Percentiles rank a stretch among this genome's conserved stretches.
phyloP scores from a whole-genome alignment of 2,797 vertebrate species.

The Allobates femoralis region DNA sequence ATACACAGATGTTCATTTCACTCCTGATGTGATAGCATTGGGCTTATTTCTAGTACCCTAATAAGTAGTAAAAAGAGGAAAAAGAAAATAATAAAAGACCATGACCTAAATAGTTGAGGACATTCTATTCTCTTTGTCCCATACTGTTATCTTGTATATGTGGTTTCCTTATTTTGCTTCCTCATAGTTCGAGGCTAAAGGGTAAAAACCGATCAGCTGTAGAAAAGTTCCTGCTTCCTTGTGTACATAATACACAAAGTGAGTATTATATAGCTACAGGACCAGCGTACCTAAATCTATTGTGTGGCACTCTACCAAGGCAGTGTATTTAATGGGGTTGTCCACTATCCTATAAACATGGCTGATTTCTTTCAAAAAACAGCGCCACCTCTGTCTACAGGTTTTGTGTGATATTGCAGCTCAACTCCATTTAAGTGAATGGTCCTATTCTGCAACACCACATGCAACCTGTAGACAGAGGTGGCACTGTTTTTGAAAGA shows the following conservation, averaged over 20 bases:
- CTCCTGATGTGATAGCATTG: too few relatives aligned
- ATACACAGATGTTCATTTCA: too few relatives aligned
- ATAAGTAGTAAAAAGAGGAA: not conserved
- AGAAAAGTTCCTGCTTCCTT: constrained; percentile 8
- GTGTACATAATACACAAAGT: not conserved
- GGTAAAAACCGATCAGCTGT: not conserved
- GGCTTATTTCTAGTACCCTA: too few relatives aligned
- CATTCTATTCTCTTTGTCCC: not conserved
- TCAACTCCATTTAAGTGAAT: too few relatives aligned
- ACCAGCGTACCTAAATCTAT: not conserved
- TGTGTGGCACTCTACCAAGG: not conserved
- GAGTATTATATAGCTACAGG: not conserved
- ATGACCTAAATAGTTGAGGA: not conserved
- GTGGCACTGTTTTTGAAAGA: too few relatives aligned
- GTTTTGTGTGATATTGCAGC: too few relatives aligned
- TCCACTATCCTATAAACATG: too few relatives aligned
- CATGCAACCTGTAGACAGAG: too few relatives aligned
- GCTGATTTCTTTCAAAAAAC: too few relatives aligned
- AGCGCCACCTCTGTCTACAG: too few relatives aligned
- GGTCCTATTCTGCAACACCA: too few relatives aligned
- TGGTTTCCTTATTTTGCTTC: not conserved
- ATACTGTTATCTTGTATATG: not conserved
- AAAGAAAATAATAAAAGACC: not conserved
- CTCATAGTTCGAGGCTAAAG: not conserved
- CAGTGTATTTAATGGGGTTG: too few relatives aligned